phyloP scores from a whole-genome alignment of 2,888 invertebrate genomes.

The Phrixothrix hirtus region DNA sequence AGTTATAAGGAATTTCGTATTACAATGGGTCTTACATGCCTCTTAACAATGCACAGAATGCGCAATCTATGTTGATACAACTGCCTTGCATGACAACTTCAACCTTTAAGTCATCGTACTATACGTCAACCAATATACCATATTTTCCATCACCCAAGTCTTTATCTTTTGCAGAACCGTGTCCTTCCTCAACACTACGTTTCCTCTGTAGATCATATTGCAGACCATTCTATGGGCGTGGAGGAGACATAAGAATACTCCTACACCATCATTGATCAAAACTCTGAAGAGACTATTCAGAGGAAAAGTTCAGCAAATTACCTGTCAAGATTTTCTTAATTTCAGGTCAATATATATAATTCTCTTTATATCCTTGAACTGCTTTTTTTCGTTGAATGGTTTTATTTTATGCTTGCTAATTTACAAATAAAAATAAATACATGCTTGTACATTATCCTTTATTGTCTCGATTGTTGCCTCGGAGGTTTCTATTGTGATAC shows the following conservation, averaged over 20 bases:
- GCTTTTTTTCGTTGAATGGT: too few species aligned
- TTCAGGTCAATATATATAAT: constrained; percentile 1
- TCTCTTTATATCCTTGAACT: too few species aligned
- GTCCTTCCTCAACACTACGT: not conserved
- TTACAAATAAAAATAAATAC: too few species aligned
- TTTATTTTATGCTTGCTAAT: too few species aligned
- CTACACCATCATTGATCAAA: not conserved
- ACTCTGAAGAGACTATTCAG: not conserved
- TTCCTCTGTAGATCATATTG: constrained; percentile 1
- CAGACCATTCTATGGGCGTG: not conserved
- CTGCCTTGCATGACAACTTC: not conserved
- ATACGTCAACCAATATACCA: not conserved
- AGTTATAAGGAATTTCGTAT: too few species aligned
- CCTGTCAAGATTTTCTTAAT: constrained; percentile 1
- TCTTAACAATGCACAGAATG: too few species aligned
- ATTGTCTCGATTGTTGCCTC: too few species aligned
- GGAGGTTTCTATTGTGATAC: too few species aligned
- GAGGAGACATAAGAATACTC: too few species aligned
- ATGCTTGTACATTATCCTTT: too few species aligned
- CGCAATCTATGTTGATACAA: not conserved
- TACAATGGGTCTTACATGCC: too few species aligned
- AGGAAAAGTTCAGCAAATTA: not conserved
- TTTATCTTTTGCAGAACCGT: not conserved
- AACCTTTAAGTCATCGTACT: too few species aligned
- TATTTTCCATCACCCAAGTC: not conserved